A percentile compares a stretch with the other conserved stretches of the same genome.
Conservation (phyloP, 1,140 invertebrate species). For the Trichomalopsis sarcophagae region DNA sequence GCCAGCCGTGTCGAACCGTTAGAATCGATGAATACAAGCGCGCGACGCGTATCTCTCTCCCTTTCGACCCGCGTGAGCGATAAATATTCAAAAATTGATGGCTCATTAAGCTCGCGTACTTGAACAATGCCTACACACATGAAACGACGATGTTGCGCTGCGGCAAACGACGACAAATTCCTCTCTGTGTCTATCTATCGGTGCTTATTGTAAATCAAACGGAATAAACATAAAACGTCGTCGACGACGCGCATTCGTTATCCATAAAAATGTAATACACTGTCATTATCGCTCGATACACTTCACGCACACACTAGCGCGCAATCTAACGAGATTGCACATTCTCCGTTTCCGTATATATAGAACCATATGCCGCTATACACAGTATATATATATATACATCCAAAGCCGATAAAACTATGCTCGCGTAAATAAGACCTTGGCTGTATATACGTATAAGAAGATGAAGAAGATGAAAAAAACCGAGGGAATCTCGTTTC, state of each 20-base stretch:
- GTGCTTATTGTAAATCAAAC: background rate
- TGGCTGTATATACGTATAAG: background rate
- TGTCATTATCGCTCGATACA: background rate
- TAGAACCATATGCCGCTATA: background rate
- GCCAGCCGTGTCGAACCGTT: slow-evolving; percentile 18
- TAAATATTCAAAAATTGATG: background rate
- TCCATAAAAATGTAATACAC: slow-evolving; percentile 15
- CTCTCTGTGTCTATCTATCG: background rate
- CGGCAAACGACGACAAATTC: too few species aligned
- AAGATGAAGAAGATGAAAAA: background rate
- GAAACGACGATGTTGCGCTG: too few species aligned
- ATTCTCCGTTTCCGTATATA: slow-evolving; percentile 18
- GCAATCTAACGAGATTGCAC: background rate
- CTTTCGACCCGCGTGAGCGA: too few species aligned
- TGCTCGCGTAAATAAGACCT: slow-evolving; percentile 20
- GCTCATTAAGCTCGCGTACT: too few species aligned
- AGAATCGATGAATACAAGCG: slow-evolving; percentile 19
- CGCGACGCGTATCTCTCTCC: too few species aligned
- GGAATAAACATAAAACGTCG: background rate
- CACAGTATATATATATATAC: background rate
- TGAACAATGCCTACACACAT: too few species aligned
- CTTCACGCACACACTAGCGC: too few species aligned
- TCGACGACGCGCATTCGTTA: background rate
- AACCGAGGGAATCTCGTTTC: background rate
- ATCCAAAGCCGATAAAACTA: background rate